These are phyloP conservation scores for Drosophila glabriapex DNA, from an alignment of 2,888 invertebrate species.

Conservation along the genomic window DNA sequence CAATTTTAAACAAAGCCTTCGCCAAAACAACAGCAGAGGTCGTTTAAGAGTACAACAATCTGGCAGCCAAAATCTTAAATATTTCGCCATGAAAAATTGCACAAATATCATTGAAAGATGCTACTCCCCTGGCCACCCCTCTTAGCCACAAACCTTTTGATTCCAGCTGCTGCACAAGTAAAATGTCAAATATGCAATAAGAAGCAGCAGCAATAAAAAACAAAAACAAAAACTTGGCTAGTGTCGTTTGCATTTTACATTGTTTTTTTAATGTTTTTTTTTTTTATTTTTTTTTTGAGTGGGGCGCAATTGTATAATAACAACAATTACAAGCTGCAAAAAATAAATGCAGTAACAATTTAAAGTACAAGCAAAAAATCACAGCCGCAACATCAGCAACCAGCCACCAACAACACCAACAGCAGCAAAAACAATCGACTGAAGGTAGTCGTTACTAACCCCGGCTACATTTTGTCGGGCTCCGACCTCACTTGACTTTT, in stretches of 20 bases:
- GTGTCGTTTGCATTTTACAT: slow-evolving; percentile 58
- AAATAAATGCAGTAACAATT: slow-evolving; percentile 68
- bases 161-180: slow-evolving; percentile 62
- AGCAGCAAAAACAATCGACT: slow-evolving; percentile 34
- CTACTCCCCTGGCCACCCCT: slow-evolving; percentile 1
- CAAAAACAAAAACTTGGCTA: slow-evolving; percentile 21
- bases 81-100: slow-evolving; percentile 76
- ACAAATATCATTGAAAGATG: slow-evolving; percentile 70
- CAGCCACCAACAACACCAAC: slow-evolving; percentile 21
- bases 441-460: slow-evolving; percentile 75
- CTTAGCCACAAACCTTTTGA: slow-evolving; percentile 7
- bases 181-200: slow-evolving; percentile 78
- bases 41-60: slow-evolving; percentile 61
- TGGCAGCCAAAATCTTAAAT: slow-evolving; percentile 64
- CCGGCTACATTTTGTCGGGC: slow-evolving; percentile 50
- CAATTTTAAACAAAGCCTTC: slow-evolving; percentile 59
- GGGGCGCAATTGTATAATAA: slow-evolving; percentile 73
- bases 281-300: slow-evolving; percentile 17
- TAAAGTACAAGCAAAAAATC: slow-evolving; percentile 64
- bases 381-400: slow-evolving; percentile 53
- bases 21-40: slow-evolving; percentile 41
- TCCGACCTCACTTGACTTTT: slow-evolving; percentile 77
- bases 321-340: slow-evolving; percentile 75
- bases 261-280: slow-evolving; percentile 34
- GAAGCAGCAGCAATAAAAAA: slow-evolving; percentile 29